Percentiles rank a stretch among this genome's conserved stretches.
Conservation (phyloP, 2,888 invertebrate genomes). For the Camptogramma bilineatum region DNA sequence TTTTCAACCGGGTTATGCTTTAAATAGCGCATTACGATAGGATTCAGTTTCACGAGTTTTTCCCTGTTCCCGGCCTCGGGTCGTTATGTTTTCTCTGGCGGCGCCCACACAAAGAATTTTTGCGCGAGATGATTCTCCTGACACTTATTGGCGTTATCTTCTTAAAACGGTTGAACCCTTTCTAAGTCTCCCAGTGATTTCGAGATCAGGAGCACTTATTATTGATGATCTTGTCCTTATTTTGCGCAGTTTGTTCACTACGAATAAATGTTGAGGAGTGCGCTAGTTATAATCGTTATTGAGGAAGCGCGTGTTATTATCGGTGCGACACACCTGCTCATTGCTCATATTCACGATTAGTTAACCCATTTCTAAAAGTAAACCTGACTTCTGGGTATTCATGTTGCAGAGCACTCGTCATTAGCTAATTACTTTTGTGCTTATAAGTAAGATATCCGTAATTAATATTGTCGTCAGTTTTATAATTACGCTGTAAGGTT, state of each 20-base stretch:
- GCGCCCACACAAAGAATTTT: slow-evolving; percentile 75
- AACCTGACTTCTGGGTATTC: slow-evolving; percentile 27
- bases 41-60: slow-evolving; percentile 85
- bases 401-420: slow-evolving; percentile 35
- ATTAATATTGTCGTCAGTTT: slow-evolving; percentile 22
- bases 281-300: slow-evolving; percentile 19
- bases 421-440: slow-evolving; percentile 46
- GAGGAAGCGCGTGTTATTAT: slow-evolving; percentile 42
- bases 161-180: slow-evolving; percentile 48
- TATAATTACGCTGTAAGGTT: slow-evolving; percentile 8
- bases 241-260: slow-evolving; percentile 27
- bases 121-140: slow-evolving; percentile 65
- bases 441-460: slow-evolving; percentile 23
- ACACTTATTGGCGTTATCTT: slow-evolving; percentile 62
- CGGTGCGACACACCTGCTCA: slow-evolving; percentile 53
- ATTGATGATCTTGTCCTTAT: slow-evolving; percentile 31
- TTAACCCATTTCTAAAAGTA: slow-evolving; percentile 51
- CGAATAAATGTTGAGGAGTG: slow-evolving; percentile 12
- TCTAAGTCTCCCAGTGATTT: slow-evolving; percentile 47
- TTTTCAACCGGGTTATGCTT: slow-evolving; percentile 84
- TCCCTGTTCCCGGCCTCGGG: slow-evolving; percentile 76
- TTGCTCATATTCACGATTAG: slow-evolving; percentile 41
- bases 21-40: slow-evolving; percentile 85
- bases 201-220: slow-evolving; percentile 40
- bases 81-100: slow-evolving; percentile 67